Conservation (phyloP, 2,113 vertebrate genomes). For the Phaethon lepturus region DNA sequence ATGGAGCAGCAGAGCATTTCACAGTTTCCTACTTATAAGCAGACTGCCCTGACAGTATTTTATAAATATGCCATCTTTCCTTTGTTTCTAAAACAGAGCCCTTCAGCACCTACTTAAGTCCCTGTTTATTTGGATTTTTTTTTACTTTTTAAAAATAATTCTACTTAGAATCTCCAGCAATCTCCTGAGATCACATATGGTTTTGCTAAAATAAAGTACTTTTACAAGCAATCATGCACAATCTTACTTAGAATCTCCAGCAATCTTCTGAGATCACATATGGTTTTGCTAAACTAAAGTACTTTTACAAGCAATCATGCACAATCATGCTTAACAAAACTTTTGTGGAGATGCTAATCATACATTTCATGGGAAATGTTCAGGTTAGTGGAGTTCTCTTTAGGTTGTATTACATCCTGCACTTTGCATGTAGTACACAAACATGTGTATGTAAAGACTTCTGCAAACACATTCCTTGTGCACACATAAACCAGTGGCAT, state of each 20-base stretch:
- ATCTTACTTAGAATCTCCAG: background rate
- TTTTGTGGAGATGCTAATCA: background rate
- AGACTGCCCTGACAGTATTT: background rate
- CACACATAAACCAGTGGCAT: background rate
- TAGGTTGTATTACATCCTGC: background rate
- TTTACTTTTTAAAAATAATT: no score
- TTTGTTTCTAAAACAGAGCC: background rate
- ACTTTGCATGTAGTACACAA: background rate
- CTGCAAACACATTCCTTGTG: background rate
- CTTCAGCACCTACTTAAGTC: background rate
- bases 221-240: background rate
- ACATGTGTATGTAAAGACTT: background rate
- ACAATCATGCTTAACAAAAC: background rate
- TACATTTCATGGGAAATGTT: background rate
- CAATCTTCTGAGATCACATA: background rate
- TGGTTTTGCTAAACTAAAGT: background rate
- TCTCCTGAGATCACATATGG: background rate
- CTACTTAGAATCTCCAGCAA: background rate
- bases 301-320: background rate
- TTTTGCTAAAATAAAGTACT: background rate
- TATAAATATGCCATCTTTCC: background rate
- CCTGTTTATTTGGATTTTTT: no score
- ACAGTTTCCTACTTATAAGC: background rate
- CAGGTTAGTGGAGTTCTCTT: background rate
- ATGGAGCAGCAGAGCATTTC: background rate